phyloP scores from a whole-genome alignment of 1,140 invertebrate species.

The Philotrypesis tridentata region DNA sequence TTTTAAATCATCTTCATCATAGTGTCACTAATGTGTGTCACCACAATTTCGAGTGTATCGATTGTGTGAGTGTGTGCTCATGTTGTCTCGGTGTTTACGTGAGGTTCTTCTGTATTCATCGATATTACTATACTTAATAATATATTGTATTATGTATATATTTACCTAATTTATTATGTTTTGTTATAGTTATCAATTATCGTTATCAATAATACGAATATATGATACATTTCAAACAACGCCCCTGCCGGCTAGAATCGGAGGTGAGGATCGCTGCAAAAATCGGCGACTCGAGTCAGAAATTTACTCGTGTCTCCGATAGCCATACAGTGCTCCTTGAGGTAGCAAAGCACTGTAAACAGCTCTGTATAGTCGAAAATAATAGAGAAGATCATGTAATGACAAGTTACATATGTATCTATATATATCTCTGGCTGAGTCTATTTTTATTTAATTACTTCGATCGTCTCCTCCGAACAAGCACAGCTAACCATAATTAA shows the following conservation, averaged over 20 bases:
- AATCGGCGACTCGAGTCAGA: conserved; percentile 1
- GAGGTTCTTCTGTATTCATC: conserved; percentile 52
- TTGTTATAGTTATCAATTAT: conserved; percentile 62
- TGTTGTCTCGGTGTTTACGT: conserved; percentile 39
- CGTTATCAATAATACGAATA: conserved; percentile 69
- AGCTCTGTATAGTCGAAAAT: conserved; percentile 51
- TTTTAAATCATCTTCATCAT: conserved; percentile 38
- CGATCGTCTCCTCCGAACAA: conserved; percentile 67
- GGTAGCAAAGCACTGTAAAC: conserved; percentile 23
- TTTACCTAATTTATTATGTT: conserved; percentile 72
- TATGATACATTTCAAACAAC: conserved; percentile 75
- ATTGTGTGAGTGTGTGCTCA: conserved; percentile 36
- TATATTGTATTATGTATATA: conserved; percentile 62
- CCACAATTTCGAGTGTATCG: conserved; percentile 33
- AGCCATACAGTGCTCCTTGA: background rate
- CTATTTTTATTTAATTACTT: conserved; percentile 36
- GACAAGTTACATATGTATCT: conserved; percentile 28
- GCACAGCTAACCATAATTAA: conserved; percentile 68
- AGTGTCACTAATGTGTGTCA: conserved; percentile 33
- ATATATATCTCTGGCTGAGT: conserved; percentile 18
- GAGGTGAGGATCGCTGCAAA: conserved; percentile 62
- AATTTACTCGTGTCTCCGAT: conserved; percentile 17
- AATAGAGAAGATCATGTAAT: conserved; percentile 16
- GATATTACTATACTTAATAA: conserved; percentile 56
- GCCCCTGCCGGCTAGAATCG: conserved; percentile 63